phyloP scores from a whole-genome alignment of 2,888 invertebrate genomes.

The Oscheius sp. region DNA sequence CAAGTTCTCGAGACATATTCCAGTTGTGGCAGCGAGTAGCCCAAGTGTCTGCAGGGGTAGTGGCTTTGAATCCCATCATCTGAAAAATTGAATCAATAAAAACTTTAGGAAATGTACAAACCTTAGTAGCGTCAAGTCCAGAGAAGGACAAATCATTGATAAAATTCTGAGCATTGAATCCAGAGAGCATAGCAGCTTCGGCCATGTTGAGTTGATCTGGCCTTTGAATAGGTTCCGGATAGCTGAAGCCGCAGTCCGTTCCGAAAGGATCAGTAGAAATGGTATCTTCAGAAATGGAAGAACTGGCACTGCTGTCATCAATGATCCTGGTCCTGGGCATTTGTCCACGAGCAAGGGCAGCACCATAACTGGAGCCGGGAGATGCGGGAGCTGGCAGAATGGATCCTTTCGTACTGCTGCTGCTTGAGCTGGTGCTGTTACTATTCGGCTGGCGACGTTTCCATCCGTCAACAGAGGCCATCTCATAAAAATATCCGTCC shows the following conservation, averaged over 20 bases:
- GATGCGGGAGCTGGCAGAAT: conserved; percentile 36
- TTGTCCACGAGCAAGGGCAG: conserved; percentile 56
- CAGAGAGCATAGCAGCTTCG: conserved; percentile 37
- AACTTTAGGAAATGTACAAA: neutral
- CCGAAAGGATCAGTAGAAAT: conserved; percentile 37
- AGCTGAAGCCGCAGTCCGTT: conserved; percentile 22
- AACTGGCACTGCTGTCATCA: conserved; percentile 48
- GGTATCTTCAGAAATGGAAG: conserved; percentile 42
- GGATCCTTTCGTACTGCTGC: conserved; percentile 32
- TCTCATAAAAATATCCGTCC: conserved; percentile 72
- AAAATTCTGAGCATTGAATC: conserved; percentile 64
- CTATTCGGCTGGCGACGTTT: conserved; percentile 52
- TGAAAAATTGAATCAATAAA: conserved; percentile 7
- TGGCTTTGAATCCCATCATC: conserved; percentile 24
- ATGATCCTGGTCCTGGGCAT: conserved; percentile 59
- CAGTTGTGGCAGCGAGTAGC: conserved; percentile 31
- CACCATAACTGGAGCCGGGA: conserved; percentile 47
- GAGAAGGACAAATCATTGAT: conserved; percentile 55
- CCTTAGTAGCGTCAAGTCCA: conserved; percentile 37
- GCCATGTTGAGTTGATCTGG: conserved; percentile 40
- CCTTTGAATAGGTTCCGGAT: conserved; percentile 30
- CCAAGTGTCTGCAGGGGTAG: conserved; percentile 34
- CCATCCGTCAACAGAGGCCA: conserved; percentile 72
- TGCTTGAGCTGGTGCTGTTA: conserved; percentile 3
- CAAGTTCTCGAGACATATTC: conserved; percentile 4